These are phyloP conservation scores for Thumatha senex DNA, from an alignment of 2,888 invertebrate genomes.

Conservation along the genomic window DNA sequence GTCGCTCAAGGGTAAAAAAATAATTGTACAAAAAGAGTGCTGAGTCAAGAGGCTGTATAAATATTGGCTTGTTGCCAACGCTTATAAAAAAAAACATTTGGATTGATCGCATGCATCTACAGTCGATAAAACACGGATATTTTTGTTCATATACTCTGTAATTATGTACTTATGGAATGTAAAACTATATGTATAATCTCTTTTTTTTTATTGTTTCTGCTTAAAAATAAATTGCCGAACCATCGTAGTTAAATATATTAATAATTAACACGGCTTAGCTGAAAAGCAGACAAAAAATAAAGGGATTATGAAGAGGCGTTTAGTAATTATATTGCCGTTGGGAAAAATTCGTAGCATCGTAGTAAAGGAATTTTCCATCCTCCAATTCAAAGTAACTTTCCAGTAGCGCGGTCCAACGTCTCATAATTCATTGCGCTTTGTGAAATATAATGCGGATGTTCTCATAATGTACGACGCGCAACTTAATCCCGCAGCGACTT, in stretches of 20 bases:
- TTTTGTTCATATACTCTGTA: too few relatives aligned
- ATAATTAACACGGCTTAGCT: constrained; percentile 4
- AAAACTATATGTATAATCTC: too few relatives aligned
- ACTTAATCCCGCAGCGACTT: constrained; percentile 72
- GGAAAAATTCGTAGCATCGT: constrained; percentile 33
- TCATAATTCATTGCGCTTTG: constrained; percentile 73
- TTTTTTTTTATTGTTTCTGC: neutral
- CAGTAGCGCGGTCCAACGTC: constrained; percentile 58
- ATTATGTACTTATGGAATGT: too few relatives aligned
- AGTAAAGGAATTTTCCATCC: constrained; percentile 55
- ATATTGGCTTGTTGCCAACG: constrained; percentile 54
- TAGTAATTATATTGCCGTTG: constrained; percentile 27
- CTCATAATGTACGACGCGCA: constrained; percentile 76
- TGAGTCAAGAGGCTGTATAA: constrained; percentile 43
- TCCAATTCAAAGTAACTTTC: constrained; percentile 67
- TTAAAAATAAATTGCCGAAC: neutral
- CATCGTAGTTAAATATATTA: constrained; percentile 5
- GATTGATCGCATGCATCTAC: constrained; percentile 40
- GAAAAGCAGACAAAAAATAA: constrained; percentile 19
- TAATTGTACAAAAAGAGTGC: constrained; percentile 17
- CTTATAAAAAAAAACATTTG: constrained; percentile 49
- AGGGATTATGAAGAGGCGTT: constrained; percentile 18
- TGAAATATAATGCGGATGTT: constrained; percentile 79
- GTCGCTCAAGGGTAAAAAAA: neutral
- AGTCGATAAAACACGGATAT: constrained; percentile 19